Evolutionary conservation across 35 echinoderm and acorn worm genomes (phyloP).

Genomic region (Lytechinus variegatus): DNA sequence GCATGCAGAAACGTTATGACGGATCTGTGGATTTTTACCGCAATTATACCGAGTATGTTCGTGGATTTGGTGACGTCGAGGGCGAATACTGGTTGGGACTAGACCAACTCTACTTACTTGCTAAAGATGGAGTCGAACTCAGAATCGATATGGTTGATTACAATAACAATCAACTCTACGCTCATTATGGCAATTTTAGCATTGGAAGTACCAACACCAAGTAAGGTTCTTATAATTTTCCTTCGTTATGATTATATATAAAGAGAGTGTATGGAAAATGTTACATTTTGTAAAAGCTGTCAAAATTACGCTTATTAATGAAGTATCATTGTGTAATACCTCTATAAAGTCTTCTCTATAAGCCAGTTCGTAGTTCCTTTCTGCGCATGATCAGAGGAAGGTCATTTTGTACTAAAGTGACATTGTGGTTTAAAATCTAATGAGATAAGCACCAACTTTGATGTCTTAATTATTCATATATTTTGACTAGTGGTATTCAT

Average conservation of each 20-base stretch:
- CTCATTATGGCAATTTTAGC: background rate
- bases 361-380: too few species aligned
- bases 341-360: too few species aligned
- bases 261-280: too few species aligned
- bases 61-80: background rate
- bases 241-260: background rate
- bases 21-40: conserved; percentile 30
- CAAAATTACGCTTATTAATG: too few species aligned
- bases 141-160: background rate
- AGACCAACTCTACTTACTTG: background rate
- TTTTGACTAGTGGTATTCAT: too few species aligned
- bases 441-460: too few species aligned
- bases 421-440: too few species aligned
- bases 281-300: too few species aligned
- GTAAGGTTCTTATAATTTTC: background rate
- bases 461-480: too few species aligned
- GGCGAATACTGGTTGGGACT: conserved; percentile 25
- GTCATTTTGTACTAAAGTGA: too few species aligned
- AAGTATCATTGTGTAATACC: too few species aligned
- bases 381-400: too few species aligned
- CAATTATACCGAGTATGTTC: background rate
- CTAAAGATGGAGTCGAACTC: background rate
- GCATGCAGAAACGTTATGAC: conserved; percentile 20
- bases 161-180: background rate
- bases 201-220: background rate